phyloP scores from a whole-genome alignment of 2,113 vertebrate genomes.

The Thermophis baileyi region DNA sequence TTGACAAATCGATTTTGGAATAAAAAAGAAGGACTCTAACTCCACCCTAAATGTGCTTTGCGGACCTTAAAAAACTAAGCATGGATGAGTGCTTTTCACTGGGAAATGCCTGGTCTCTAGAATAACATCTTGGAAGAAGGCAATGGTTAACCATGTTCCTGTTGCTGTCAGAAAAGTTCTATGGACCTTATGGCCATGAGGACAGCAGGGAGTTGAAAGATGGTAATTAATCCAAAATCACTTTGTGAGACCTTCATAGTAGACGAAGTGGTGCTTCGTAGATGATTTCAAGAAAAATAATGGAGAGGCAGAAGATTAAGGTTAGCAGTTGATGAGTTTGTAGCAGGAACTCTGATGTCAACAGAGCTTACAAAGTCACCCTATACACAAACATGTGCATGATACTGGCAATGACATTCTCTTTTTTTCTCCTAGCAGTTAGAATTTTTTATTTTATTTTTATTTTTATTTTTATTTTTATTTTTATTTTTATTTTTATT shows the following conservation, averaged over 20 bases:
- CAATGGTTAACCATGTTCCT: background rate
- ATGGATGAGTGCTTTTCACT: background rate
- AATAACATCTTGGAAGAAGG: background rate
- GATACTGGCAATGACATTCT: background rate
- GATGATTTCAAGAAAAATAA: background rate
- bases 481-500: too few relatives aligned
- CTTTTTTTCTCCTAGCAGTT: background rate
- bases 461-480: too few relatives aligned
- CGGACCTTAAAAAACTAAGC: background rate
- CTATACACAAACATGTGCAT: background rate
- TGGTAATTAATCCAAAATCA: background rate
- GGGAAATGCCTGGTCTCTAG: background rate
- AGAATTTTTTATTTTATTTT: too few relatives aligned
- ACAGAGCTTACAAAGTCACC: background rate
- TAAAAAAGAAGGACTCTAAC: background rate
- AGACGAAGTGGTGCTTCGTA: background rate
- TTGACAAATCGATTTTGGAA: background rate
- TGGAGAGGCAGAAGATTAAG: background rate
- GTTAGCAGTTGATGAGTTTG: background rate
- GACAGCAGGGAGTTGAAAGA: background rate
- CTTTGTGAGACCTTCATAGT: background rate
- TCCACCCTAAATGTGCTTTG: background rate
- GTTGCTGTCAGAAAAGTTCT: background rate
- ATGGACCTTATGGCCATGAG: background rate
- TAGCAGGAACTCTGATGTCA: background rate